These are phyloP conservation scores for Microtus pennsylvanicus DNA, from an alignment of 2,113 vertebrate species.

Conservation along the genomic window DNA sequence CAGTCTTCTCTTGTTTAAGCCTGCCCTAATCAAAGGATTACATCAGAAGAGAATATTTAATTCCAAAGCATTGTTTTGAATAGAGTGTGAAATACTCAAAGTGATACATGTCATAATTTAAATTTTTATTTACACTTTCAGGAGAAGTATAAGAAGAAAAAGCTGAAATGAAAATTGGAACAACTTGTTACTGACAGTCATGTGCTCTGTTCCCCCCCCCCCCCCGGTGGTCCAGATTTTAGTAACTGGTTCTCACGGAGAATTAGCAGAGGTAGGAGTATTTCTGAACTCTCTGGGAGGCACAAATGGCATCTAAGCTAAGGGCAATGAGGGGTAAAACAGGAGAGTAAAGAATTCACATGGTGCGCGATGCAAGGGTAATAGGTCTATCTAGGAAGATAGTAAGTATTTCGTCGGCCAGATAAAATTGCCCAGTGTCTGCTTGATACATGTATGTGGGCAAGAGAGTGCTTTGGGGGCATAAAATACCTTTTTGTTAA, in stretches of 20 bases:
- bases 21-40: conserved; percentile 20
- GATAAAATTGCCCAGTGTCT: neutral
- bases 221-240: neutral
- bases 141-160: neutral
- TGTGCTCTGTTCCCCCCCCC: no score
- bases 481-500: neutral
- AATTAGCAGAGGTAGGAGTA: neutral
- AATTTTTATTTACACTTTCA: conserved; percentile 12
- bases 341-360: neutral
- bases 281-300: neutral
- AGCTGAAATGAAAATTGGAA: neutral
- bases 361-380: neutral
- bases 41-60: conserved; percentile 43
- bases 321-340: neutral
- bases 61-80: conserved; percentile 49
- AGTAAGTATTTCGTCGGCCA: neutral
- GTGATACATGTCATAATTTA: conserved; percentile 10
- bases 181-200: neutral
- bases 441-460: neutral
- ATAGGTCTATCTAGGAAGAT: neutral
- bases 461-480: neutral
- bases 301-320: neutral
- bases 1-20: neutral
- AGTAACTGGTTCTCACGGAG: neutral
- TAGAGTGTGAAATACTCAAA: conserved; percentile 40